phyloP scores from a whole-genome alignment of 2,113 vertebrate species.

The Archocentrus centrarchus region DNA sequence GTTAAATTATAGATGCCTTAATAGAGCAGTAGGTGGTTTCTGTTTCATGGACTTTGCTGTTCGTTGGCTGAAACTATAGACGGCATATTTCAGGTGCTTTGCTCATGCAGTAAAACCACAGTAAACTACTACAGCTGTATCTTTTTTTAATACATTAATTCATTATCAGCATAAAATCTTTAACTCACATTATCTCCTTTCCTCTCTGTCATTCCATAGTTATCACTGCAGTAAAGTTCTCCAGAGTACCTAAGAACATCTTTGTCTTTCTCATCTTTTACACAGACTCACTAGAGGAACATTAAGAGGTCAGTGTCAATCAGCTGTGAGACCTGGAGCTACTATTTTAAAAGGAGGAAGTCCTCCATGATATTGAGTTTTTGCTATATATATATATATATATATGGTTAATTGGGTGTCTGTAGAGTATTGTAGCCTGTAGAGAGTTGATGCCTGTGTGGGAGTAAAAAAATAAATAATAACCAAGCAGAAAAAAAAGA shows the following conservation, averaged over 20 bases:
- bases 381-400: no score
- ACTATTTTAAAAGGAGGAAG: slow-evolving; percentile 29
- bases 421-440: neutral
- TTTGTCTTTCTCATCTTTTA: slow-evolving; percentile 14
- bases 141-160: neutral
- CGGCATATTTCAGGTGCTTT: neutral
- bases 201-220: slow-evolving; percentile 21
- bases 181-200: slow-evolving; percentile 22
- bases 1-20: neutral
- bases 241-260: slow-evolving; percentile 17
- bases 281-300: slow-evolving; percentile 10
- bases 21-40: neutral
- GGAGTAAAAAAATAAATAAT: neutral
- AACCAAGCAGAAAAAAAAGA: neutral
- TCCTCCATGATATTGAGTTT: slow-evolving; percentile 15
- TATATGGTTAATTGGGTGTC: slow-evolving; percentile 4
- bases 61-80: neutral
- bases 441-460: slow-evolving; percentile 3
- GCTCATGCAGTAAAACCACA: neutral
- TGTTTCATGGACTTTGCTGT: neutral
- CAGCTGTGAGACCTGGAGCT: neutral
- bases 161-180: slow-evolving; percentile 3
- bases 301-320: slow-evolving; percentile 36
- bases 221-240: slow-evolving; percentile 38
- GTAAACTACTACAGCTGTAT: neutral